Percentiles rank a stretch among this genome's conserved stretches.
These are phyloP conservation scores for Cyprinella venusta DNA, from an alignment of 2,797 vertebrate species.

Conservation along the genomic window DNA sequence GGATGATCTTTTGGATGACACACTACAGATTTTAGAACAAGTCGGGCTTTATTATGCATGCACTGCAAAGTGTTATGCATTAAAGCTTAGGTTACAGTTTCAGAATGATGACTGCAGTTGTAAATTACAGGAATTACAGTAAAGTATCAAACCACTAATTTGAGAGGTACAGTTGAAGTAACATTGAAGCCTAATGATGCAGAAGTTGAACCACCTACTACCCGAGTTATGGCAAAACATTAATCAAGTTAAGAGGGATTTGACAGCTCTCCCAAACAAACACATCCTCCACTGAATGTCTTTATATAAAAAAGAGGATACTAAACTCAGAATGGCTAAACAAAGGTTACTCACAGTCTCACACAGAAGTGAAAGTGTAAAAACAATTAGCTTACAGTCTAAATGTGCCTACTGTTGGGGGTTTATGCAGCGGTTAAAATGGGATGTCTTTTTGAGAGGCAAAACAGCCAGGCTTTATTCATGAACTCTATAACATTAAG, in stretches of 20 bases:
- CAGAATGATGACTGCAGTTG: too few relatives aligned
- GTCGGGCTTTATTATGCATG: too few relatives aligned
- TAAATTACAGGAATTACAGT: slow-evolving; percentile 25
- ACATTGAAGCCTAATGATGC: neutral
- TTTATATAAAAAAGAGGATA: slow-evolving; percentile 5
- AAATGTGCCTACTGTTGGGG: neutral
- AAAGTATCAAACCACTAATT: neutral
- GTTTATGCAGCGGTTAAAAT: neutral
- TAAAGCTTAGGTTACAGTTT: neutral
- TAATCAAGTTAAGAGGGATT: neutral
- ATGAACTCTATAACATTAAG: neutral
- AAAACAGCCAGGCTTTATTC: neutral
- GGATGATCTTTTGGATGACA: too few relatives aligned
- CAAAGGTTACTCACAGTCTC: neutral
- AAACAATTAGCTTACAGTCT: neutral
- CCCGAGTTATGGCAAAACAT: neutral
- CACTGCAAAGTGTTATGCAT: neutral
- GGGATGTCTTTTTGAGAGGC: neutral
- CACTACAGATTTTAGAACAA: too few relatives aligned
- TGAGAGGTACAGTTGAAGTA: neutral
- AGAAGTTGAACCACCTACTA: neutral
- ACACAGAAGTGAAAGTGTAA: slow-evolving; percentile 2
- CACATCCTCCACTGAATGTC: neutral
- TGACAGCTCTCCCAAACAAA: slow-evolving; percentile 8
- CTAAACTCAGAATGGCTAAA: neutral